Base-by-base conservation (phyloP, 2,113 vertebrate species). In the Upupa epops region DNA sequence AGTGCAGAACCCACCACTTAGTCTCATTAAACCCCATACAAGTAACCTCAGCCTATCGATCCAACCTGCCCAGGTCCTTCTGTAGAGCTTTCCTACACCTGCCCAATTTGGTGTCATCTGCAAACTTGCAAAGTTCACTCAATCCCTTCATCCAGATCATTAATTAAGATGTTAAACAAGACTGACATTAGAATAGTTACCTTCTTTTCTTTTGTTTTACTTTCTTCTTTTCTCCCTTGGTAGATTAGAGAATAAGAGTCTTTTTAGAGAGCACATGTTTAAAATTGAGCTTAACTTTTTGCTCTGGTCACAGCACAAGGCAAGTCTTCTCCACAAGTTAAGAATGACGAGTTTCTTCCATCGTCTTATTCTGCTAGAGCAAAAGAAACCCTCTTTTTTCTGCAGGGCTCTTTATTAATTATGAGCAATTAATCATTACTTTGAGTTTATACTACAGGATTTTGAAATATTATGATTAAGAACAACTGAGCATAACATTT, bases 351-450 rank as follows among this genome's bases (percentile, higher is more conserved):
- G 63, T 31, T 87, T 48, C 95, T 96, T 86, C 64, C 68, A 91
- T 78, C 25, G 45, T 56, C 95, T 94, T 86, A 61, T 55, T 92
- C 72, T 71, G 29, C 61, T 91, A 83, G n/a, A n/a, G 8, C 60
- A 74, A 86, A 93, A 84, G 16, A 92, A 89, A 49, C 11, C 17
- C 36, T 90, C 9, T 69, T 70, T 29, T 90, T 74, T 93, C 75
- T 22, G 61, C 74, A 68, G 55, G 81, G 82, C n/a, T 93, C 77
- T 74, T 96, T 77, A 34, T 51, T 94, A 95, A 87, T 88, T 85
- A 70, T 36, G 13, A 95, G 36, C 63, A 92, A 80, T 74, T 91
- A 82, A 70, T 90, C 66, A 91, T 86, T 91, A 91, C 48, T 54
- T 49, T 55, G 31, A 87, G 19, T 84, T 78, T 84, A 59, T 80